Base-by-base conservation (phyloP, 2,797 vertebrate genomes). In the Garrulus glandarius region DNA sequence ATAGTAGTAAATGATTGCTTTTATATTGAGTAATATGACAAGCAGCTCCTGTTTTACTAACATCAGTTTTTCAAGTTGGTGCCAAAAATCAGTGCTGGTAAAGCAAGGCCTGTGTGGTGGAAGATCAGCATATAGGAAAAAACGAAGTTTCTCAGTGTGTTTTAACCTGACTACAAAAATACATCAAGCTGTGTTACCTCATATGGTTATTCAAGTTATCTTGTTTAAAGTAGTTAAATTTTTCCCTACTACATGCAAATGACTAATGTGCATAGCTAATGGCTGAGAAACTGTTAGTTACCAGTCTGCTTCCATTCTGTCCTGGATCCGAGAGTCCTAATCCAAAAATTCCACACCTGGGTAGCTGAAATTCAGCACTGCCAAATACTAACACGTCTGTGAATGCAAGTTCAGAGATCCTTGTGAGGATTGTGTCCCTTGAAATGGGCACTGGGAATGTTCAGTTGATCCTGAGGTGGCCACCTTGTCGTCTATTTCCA, bases 381-480 rank as follows among this genome's bases (percentile, higher is more conserved):
- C 39, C 0, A 3, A 84, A 27, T n/a, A 20, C 29, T 7, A 26
- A 50, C 3, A 8, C 24, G 30, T 56, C 27, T 1, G 15, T 5
- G 22, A 36, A 50, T n/a, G 32, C 17, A n/a, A 52, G 26, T 37
- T 83, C 72, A n/a, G 72, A 63, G 8, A 60, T 34, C 36, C 15
- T 11, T 21, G 5, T 26, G 21, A 78, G 34, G 41, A 63, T 36
- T 81, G 21, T 20, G 27, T n/a, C 53, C 53, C 67, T 64, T 21
- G 10, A 56, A 39, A n/a, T 18, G 13, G n/a, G 12, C 32, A 22
- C 7, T 69, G 37, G 27, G 32, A 49, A 85, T 27, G 23, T 46
- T 49, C 36, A 53, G 59, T 23, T 67, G 22, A 71, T 64, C 39
- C 53, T 15, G 16, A 46, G 15, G n/a, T 53, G 27, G 16, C 39